phyloP scores from a whole-genome alignment of 2,113 vertebrate species.

The Hystrix brachyura region DNA sequence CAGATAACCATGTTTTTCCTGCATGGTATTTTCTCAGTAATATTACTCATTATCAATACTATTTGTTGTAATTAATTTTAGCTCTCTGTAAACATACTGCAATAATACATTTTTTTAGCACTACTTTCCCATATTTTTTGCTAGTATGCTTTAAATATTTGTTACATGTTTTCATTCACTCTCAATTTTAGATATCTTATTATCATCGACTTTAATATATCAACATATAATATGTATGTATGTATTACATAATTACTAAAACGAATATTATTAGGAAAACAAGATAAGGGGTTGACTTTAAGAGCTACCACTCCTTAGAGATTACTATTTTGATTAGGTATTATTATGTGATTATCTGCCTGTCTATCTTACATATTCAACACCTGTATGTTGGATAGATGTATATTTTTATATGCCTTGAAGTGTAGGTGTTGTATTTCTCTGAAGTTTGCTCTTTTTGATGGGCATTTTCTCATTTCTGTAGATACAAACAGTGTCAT shows the following conservation, averaged over 20 bases:
- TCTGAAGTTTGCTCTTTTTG: not conserved
- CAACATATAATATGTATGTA: not conserved
- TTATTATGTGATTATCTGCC: not conserved
- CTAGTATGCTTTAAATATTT: not conserved
- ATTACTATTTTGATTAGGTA: not conserved
- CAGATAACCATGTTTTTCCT: not conserved
- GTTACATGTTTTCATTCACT: not conserved
- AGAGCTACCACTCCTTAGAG: not conserved
- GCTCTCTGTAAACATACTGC: not conserved
- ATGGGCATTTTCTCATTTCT: not conserved
- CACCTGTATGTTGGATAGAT: not conserved
- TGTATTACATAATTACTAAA: not conserved
- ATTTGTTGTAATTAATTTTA: not conserved
- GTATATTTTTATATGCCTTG: not conserved
- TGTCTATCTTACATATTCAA: not conserved
- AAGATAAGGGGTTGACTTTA: accelerated
- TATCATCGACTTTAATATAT: not conserved
- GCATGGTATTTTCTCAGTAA: not conserved
- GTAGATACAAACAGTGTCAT: not conserved
- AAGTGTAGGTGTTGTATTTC: not conserved
- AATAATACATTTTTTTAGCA: not conserved
- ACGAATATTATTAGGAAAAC: not conserved
- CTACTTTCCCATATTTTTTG: not conserved
- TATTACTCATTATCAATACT: not conserved
- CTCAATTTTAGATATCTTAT: not conserved